Base-by-base conservation (phyloP, 2,113 vertebrate species). In the Microcebus jonahi region DNA sequence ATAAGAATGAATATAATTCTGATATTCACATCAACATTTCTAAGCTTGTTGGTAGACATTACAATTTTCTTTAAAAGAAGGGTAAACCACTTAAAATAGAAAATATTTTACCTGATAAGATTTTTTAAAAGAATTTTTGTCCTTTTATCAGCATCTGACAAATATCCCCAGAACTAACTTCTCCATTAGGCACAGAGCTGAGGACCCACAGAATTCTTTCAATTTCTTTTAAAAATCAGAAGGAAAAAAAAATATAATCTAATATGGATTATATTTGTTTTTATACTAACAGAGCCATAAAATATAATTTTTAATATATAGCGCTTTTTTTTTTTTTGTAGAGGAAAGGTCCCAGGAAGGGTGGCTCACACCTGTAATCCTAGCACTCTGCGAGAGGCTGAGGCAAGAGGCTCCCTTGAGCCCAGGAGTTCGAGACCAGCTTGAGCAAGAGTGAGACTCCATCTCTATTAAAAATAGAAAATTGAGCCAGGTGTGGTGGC, bases 181-280 rank as follows among this genome's bases (percentile, higher is more conserved):
- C 63, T 87, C 82, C 39, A 29, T 73, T 50, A 67, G 34, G 55
- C 34, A 39, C 42, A 63, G 88, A 89, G n/a, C 25, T 57, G 67
- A 86, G 73, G 48, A 39, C 21, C 34, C 27, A 70, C 14, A 31
- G 88, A 85, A 39, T 71, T 63, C 61, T 36, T 80, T 95, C 50
- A 59, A 42, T 70, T 94, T 89, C 71, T 96, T 94, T 20, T 57
- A 59, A 96, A 95, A 93, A 76, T 81, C 29, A 45, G 34, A 81
- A 76, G 48, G 59, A 73, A 81, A 81, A 85, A 61, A 34, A 6
- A 27, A 68, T 25, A 36, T 53, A 77, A 80, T 50, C 21, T 20
- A 86, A 42, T 21, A 63, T 77, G 31, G 36, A 70, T 63, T 61
- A 55, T 57, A 80, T 34, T 82, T 29, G 9, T n/a, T 23, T 67